Evolutionary conservation across 2,113 vertebrate genomes (phyloP), one percentile per base, ranked within the genome.

Genomic region (Sebastes fasciatus): DNA sequence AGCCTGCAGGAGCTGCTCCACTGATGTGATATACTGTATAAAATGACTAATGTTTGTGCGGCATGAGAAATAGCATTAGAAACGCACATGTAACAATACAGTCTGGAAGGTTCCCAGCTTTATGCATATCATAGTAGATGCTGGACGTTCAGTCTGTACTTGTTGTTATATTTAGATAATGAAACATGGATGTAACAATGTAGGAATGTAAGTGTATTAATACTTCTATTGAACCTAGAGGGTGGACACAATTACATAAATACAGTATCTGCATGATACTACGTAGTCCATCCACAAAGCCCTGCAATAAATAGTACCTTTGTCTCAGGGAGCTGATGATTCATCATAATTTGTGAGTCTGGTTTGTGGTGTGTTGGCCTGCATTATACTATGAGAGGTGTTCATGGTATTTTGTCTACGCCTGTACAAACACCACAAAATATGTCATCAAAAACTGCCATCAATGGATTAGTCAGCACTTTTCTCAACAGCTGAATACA

Each of bases 1-100:
- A 94, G 91, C 91, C 89, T 64, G 67, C 83, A 85, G 86, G 85
- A 82, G 90, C 90, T 92, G 85, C 81, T 85, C 62, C 76, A 52
- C 75, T 52, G 66, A 21, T 69, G 84, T 89, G 83, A 92, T 92
- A 84, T 80, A 86, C 82, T 85, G 81, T 57, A 76, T 73, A 63
- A 86, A 83, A 81, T 82, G 86, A 87, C 84, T 66, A 57, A 86
- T 81, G 89, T 89, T 86, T 88, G 84, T 83, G 68, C 76, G 85
- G 69, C 83, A 85, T 70, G 70, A 83, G 48, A 85, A 83, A 87
- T 43, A 76, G 67, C 48, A 81, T 78, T 74, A 79, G 63, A 60
- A 72, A 70, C 79, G 23, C 42, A 72, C 21, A 76, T 43, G 52
- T 54, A 54, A 71, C 52, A 67, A 65, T 68, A 49, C 55, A 68